These are phyloP conservation scores for Trinectes maculatus DNA, from an alignment of 2,113 vertebrate genomes.

Conservation along the genomic window DNA sequence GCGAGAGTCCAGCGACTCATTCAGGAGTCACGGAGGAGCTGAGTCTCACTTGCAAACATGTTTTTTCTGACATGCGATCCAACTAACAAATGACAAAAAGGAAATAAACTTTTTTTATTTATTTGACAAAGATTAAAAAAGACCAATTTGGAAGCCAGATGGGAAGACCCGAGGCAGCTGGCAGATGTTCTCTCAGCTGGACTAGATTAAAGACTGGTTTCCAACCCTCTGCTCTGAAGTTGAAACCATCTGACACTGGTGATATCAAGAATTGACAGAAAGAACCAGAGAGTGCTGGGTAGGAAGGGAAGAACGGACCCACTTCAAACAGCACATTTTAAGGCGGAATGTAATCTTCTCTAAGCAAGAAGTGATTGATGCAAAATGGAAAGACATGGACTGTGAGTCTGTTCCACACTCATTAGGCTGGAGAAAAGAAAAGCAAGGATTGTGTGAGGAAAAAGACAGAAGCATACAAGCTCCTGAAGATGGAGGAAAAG, in stretches of 20 bases:
- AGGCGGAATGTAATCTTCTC: conserved; percentile 43
- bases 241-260: conserved; percentile 26
- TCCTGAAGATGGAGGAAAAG: conserved; percentile 16
- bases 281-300: conserved; percentile 26
- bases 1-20: neutral
- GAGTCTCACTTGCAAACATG: neutral
- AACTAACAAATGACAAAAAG: neutral
- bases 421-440: conserved; percentile 26
- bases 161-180: neutral
- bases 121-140: neutral
- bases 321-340: conserved; percentile 35
- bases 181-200: conserved; percentile 4
- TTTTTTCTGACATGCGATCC: conserved; percentile 29
- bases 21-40: neutral
- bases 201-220: conserved; percentile 20
- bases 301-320: neutral
- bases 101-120: neutral
- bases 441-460: conserved; percentile 8
- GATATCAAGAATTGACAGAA: conserved; percentile 33
- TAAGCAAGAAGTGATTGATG: conserved; percentile 41
- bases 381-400: conserved; percentile 34
- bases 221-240: conserved; percentile 24
- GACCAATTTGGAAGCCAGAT: conserved; percentile 12
- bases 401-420: conserved; percentile 9
- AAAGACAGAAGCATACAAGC: conserved; percentile 24